Conservation (phyloP, 2,797 vertebrate species). For the Phrynocephalus vlangalii region DNA sequence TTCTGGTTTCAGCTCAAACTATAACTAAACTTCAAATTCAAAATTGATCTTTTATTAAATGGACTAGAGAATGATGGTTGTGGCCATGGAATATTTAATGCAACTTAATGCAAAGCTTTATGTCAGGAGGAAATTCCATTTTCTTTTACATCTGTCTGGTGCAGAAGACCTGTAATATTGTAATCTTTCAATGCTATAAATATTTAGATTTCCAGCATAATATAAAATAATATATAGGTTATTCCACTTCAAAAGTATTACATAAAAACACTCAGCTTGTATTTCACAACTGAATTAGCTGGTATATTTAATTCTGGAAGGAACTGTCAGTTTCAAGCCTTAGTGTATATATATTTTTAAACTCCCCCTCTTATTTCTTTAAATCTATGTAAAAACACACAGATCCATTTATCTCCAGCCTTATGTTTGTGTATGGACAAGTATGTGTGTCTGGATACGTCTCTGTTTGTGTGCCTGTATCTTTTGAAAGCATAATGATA, state of each 20-base stretch:
- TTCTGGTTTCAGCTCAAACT: neutral
- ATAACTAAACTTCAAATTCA: slow-evolving; percentile 15
- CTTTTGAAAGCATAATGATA: neutral
- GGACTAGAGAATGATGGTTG: neutral
- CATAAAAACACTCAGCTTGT: slow-evolving; percentile 2
- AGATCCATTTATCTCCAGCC: neutral
- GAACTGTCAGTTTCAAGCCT: neutral
- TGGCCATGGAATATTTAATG: neutral
- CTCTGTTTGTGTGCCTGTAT: neutral
- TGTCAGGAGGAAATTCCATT: neutral
- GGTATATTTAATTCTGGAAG: slow-evolving; percentile 7
- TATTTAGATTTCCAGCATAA: fast-evolving
- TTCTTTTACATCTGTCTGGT: neutral
- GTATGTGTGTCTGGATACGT: neutral
- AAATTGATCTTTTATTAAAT: slow-evolving; percentile 15
- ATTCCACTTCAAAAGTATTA: neutral
- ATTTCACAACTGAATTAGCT: neutral
- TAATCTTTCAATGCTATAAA: slow-evolving; percentile 25
- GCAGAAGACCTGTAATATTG: slow-evolving; percentile 40
- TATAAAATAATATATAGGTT: fast-evolving
- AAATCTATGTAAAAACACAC: neutral
- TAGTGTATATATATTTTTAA: neutral
- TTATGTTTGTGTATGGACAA: neutral
- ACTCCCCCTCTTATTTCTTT: neutral
- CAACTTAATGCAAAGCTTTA: neutral